Evolutionary conservation across 2,888 invertebrate genomes (phyloP), one percentile per base, ranked within the genome.

Genomic region (Carterocephalus palaemon): DNA sequence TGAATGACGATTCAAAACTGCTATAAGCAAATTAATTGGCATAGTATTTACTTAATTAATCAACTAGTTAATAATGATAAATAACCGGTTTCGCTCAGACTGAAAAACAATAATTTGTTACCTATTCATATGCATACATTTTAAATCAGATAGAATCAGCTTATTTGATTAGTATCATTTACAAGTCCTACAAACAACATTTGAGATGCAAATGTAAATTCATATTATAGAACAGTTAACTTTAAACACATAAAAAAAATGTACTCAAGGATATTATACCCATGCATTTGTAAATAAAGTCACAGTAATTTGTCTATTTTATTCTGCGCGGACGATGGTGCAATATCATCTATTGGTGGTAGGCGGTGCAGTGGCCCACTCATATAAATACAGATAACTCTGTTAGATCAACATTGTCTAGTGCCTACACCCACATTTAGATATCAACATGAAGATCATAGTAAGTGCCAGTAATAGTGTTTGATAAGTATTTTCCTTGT

Each of bases 391-490:
- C 83, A 75, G 80, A 80, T 68, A 68, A 46, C 71, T 66, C 59
- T 67, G 62, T 75, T 75, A 78, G 76, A 78, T 66, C 68, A 77
- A 77, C 78, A 83, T 83, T 82, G 80, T 80, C 78, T 81, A 77
- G 75, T 76, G 68, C 75, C 69, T 74, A 70, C 76, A 68, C 68
- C 77, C 67, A 72, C 71, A 71, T 68, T 69, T 69, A 65, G 67
- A 71, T 65, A 76, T 63, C 78, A 84, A 71, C 70, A 85, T 86
- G 85, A 83, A 80, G 75, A 66, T 67, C 70, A 75, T 85, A 64
- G 85, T 86, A 83, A 85, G 85, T 85, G 79, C 49, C 59, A 70
- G 77, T 77, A 77, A 62, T 57, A 64, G 74, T 75, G 73, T 48
- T 54, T 46, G 49, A 34, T 19, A 9, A 20, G 7, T 19, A n/a